phyloP scores from a whole-genome alignment of 2,888 invertebrate genomes.

The Harpalus rubripes region DNA sequence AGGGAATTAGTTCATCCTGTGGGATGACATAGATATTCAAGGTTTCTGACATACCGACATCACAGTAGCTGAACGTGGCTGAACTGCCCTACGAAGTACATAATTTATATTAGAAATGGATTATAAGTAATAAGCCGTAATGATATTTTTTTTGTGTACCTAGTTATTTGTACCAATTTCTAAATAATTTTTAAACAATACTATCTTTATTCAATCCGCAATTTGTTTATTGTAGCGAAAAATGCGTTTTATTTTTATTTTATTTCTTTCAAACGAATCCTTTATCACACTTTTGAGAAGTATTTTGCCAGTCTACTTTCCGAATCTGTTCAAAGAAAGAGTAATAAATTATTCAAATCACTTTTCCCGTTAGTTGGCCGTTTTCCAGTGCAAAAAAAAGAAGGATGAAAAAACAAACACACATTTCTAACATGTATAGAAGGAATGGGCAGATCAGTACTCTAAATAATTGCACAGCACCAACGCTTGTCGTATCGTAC shows the following conservation, averaged over 20 bases:
- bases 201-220: not conserved
- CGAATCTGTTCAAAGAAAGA: constrained; percentile 40
- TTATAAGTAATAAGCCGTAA: too few relatives aligned
- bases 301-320: constrained; percentile 1
- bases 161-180: too few relatives aligned
- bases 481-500: not conserved
- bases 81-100: too few relatives aligned
- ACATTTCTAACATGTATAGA: constrained; percentile 11
- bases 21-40: constrained; percentile 31
- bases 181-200: too few relatives aligned
- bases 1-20: constrained; percentile 27
- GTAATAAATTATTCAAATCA: constrained; percentile 53
- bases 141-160: too few relatives aligned
- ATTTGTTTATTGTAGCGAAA: not conserved
- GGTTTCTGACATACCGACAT: not conserved
- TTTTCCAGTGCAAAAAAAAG: constrained; percentile 40
- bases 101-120: too few relatives aligned
- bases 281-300: not conserved
- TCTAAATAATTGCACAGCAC: constrained; percentile 55
- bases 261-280: not conserved
- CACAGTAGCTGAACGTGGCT: too few relatives aligned
- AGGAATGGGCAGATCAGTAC: constrained; percentile 35
- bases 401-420: constrained; percentile 16
- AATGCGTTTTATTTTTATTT: not conserved
- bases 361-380: constrained; percentile 51